These are phyloP conservation scores for Chymomyza costata DNA, from an alignment of 1,140 invertebrate genomes.

Conservation along the genomic window DNA sequence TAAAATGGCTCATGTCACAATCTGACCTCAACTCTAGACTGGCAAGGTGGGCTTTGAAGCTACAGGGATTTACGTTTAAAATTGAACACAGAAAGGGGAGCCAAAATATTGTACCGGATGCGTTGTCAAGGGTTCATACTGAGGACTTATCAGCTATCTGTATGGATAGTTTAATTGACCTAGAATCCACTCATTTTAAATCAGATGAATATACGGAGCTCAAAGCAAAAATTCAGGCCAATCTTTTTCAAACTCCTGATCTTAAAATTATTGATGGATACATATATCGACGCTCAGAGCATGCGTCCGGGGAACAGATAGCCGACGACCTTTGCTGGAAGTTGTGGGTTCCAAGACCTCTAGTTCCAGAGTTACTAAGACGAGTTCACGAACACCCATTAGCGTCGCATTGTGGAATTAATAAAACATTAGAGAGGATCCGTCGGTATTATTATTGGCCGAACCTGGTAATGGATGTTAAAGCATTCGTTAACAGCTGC, in stretches of 20 bases:
- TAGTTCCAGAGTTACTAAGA: not conserved
- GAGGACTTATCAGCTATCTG: not conserved
- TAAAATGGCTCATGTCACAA: no score
- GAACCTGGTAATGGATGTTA: conserved; percentile 1
- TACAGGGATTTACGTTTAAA: no score
- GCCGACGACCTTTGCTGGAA: not conserved
- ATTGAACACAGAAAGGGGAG: no score
- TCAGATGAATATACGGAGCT: no score
- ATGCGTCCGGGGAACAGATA: not conserved
- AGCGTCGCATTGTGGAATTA: conserved; percentile 3
- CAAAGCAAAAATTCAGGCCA: no score
- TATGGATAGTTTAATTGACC: not conserved
- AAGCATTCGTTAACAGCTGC: not conserved
- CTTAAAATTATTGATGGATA: no score
- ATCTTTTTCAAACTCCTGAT: no score
- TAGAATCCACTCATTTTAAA: no score
- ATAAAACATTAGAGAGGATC: no score
- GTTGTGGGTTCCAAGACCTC: not conserved
- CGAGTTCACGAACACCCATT: conserved; percentile 2
- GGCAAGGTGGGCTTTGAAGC: no score
- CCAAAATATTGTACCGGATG: conserved; percentile 13
- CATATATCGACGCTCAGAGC: not conserved
- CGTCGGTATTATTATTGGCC: conserved; percentile 13
- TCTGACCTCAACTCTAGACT: not conserved
- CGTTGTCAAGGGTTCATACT: conserved; percentile 1